These are phyloP conservation scores for Caenorhabditis sp. DNA, from an alignment of 2,888 invertebrate genomes.

Conservation along the genomic window DNA sequence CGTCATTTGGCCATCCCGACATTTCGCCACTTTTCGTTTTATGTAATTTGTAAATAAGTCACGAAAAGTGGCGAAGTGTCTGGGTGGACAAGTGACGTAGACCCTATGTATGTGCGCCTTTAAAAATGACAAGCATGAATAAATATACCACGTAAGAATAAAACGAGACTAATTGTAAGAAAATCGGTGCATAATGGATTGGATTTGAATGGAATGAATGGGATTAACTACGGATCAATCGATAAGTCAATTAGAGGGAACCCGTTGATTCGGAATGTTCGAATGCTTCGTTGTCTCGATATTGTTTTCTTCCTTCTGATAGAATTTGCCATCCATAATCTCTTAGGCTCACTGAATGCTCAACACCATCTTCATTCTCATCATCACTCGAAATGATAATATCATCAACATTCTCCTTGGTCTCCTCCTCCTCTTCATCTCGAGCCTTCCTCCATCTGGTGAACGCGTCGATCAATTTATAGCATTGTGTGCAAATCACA, in stretches of 20 bases:
- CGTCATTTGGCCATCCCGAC: too few species aligned
- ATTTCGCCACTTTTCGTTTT: too few species aligned
- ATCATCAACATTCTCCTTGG: background rate
- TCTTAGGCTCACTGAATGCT: background rate
- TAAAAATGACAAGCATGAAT: background rate
- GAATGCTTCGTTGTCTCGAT: background rate
- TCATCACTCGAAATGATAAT: too few species aligned
- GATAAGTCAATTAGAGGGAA: background rate
- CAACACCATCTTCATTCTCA: background rate
- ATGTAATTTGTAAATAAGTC: too few species aligned
- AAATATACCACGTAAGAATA: background rate
- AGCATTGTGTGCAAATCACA: background rate
- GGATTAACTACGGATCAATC: too few species aligned
- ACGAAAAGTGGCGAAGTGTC: too few species aligned
- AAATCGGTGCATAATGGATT: background rate
- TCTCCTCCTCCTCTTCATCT: background rate
- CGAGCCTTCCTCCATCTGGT: background rate
- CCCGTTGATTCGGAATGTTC: background rate
- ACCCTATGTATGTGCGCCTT: too few species aligned
- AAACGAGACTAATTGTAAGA: background rate
- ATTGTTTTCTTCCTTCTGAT: too few species aligned
- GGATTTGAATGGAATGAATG: too few species aligned
- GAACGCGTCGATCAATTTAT: background rate
- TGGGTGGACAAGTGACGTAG: too few species aligned
- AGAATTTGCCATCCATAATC: background rate